phyloP scores from a whole-genome alignment of 2,888 invertebrate genomes.

The Sminthurinus aureus region DNA sequence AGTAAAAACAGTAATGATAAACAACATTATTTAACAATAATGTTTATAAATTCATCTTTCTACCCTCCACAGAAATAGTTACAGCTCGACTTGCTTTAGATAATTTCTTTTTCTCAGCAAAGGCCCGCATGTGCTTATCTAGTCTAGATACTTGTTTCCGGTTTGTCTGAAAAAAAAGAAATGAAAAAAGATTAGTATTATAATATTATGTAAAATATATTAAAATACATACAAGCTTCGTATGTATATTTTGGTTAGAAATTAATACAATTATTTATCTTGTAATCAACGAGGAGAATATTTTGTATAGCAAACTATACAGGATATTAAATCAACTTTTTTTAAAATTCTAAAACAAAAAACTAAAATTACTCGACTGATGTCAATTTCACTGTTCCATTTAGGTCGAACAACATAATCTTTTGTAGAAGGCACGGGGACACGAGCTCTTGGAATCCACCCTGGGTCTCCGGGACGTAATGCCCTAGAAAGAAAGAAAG shows the following conservation, averaged over 20 bases:
- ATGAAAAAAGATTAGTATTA: not conserved
- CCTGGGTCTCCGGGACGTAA: constrained; percentile 93
- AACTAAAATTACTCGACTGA: constrained; percentile 73
- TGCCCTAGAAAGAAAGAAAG: constrained; percentile 65
- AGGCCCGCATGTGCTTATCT: constrained; percentile 91
- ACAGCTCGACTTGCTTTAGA: constrained; percentile 85
- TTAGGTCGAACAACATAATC: constrained; percentile 96
- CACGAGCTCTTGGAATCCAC: constrained; percentile 93
- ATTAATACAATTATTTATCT: too few species aligned
- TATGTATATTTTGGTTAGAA: too few species aligned
- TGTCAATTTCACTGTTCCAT: constrained; percentile 87
- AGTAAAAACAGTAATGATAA: not conserved
- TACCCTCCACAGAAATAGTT: constrained; percentile 93
- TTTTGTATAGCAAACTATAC: not conserved
- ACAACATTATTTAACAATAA: not conserved
- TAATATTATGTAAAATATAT: not conserved
- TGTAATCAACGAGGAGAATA: too few species aligned
- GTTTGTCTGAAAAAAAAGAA: constrained; percentile 30
- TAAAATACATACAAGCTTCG: not conserved
- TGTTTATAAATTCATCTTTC: constrained; percentile 88
- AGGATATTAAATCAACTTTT: not conserved
- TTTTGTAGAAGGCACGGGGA: constrained; percentile 93
- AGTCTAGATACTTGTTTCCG: constrained; percentile 83
- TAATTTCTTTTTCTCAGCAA: constrained; percentile 80
- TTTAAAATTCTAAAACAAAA: not conserved